A percentile compares a stretch with the other conserved stretches of the same genome.
Conservation (phyloP, 2,888 invertebrate genomes). For the Ditula angustiorana region DNA sequence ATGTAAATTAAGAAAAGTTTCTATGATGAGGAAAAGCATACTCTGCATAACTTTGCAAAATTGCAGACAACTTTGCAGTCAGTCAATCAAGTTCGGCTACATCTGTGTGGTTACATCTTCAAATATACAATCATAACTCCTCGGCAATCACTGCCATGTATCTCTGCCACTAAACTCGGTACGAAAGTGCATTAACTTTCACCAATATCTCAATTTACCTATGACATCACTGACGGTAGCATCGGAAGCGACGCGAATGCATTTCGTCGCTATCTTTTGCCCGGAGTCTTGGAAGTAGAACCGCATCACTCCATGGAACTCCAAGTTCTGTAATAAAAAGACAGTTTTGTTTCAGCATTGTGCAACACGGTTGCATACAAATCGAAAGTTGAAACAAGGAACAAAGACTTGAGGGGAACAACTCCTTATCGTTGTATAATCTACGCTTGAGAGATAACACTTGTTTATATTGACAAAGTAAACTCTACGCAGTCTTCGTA, state of each 20-base stretch:
- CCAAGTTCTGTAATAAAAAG: constrained; percentile 91
- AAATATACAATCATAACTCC: neutral
- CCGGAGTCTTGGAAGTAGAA: constrained; percentile 99
- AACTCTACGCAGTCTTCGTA: constrained; percentile 25
- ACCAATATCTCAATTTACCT: constrained; percentile 74
- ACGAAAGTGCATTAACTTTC: constrained; percentile 8
- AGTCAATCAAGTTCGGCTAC: too few relatives aligned
- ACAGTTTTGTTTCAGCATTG: neutral
- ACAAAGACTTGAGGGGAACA: constrained; percentile 30
- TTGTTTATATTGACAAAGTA: constrained; percentile 37
- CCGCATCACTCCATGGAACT: constrained; percentile 99
- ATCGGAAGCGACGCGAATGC: constrained; percentile 98
- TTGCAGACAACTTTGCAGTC: too few relatives aligned
- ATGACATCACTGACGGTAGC: constrained; percentile 98
- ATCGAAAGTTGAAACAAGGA: constrained; percentile 1
- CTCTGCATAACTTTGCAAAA: too few relatives aligned
- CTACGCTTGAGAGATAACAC: constrained; percentile 33
- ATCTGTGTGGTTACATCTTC: too few relatives aligned
- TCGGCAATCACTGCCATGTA: neutral
- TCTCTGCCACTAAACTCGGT: too few relatives aligned
- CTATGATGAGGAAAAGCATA: too few relatives aligned
- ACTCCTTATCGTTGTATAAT: constrained; percentile 32
- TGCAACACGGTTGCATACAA: neutral
- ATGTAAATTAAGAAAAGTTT: too few relatives aligned
- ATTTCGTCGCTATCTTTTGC: constrained; percentile 99